These are phyloP conservation scores for Agriopis aurantiaria DNA, from an alignment of 2,888 invertebrate species.

Conservation along the genomic window DNA sequence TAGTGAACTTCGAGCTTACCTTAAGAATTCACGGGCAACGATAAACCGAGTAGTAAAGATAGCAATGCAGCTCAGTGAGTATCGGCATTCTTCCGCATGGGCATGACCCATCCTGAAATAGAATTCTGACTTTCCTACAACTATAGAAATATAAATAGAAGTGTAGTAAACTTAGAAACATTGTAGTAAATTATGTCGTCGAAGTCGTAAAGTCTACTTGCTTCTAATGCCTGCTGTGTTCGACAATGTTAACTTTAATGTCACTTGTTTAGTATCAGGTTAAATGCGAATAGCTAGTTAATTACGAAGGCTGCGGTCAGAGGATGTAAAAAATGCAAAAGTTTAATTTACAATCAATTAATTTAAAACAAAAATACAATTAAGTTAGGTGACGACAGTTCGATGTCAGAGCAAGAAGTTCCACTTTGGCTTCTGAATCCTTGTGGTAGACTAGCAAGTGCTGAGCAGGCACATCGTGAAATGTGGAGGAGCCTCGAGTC, in stretches of 20 bases:
- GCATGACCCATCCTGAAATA: conserved; percentile 19
- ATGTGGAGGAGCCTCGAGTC: no score
- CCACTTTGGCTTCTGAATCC: no score
- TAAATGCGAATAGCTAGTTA: not conserved
- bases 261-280: conserved; percentile 5
- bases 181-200: conserved; percentile 25
- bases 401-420: no score
- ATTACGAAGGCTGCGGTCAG: not conserved
- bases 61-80: conserved; percentile 30
- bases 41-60: conserved; percentile 37
- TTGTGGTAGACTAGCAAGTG: no score
- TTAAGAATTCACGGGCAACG: conserved; percentile 31
- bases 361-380: no score
- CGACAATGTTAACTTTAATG: conserved; percentile 17
- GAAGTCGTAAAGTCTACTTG: conserved; percentile 16
- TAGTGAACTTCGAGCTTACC: conserved; percentile 12
- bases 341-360: no score
- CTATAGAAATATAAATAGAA: conserved; percentile 12
- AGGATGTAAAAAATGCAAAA: no score
- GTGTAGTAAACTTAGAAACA: conserved; percentile 9
- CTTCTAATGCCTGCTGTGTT: conserved; percentile 5
- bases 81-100: conserved; percentile 25
- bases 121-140: conserved; percentile 3
- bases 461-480: no score
- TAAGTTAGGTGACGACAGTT: no score